Conservation (phyloP, 2,888 invertebrate genomes). For the Rotaria magnacalcarata region DNA sequence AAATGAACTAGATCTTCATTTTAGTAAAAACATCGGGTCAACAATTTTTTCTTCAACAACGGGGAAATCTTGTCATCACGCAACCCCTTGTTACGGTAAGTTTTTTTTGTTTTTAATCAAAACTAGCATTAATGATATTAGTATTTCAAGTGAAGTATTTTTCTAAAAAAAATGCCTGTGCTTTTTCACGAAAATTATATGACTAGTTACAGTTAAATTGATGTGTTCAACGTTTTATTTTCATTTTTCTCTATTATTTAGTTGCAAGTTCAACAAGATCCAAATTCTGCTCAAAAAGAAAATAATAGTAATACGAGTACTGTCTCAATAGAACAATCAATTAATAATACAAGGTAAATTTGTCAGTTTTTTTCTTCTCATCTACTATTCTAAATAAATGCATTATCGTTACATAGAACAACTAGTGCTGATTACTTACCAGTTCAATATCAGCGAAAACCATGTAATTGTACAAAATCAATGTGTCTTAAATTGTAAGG, state of each 20-base stretch:
- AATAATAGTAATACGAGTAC: not conserved
- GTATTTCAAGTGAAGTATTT: too few relatives aligned
- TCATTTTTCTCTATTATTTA: not conserved
- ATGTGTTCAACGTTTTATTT: too few relatives aligned
- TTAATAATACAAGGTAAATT: not conserved
- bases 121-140: too few relatives aligned
- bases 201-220: too few relatives aligned
- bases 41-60: conserved; percentile 13
- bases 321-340: not conserved
- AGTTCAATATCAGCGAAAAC: conserved; percentile 38
- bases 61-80: not conserved
- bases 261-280: conserved; percentile 28
- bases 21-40: not conserved
- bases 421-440: not conserved
- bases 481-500: conserved; percentile 46
- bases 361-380: not conserved
- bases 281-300: conserved; percentile 4
- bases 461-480: conserved; percentile 46
- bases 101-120: too few relatives aligned
- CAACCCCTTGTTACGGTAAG: not conserved
- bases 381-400: not conserved
- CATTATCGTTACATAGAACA: not conserved
- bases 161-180: too few relatives aligned
- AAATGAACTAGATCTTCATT: not conserved
- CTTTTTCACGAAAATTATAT: too few relatives aligned